Percentiles rank a stretch among this genome's conserved stretches.
phyloP scores from a whole-genome alignment of 37 sponge, comb jelly and placozoan genomes.

The Beroe ovata region DNA sequence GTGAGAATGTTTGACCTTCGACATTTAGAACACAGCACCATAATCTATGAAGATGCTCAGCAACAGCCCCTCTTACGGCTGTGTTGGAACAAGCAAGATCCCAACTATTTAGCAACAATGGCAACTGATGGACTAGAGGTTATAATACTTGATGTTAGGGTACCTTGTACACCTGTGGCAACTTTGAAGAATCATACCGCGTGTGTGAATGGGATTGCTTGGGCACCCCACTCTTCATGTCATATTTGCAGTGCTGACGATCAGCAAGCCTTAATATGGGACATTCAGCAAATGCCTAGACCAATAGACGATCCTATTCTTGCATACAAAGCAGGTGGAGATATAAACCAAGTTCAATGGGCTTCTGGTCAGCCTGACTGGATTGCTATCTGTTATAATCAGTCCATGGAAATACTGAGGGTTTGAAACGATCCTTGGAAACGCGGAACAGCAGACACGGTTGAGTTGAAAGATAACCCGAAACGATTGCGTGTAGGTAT shows the following conservation, averaged over 20 bases:
- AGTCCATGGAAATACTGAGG: slow-evolving; percentile 80
- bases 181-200: slow-evolving; percentile 84
- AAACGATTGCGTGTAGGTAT: too few species aligned
- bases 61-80: slow-evolving; percentile 82
- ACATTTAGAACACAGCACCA: slow-evolving; percentile 91
- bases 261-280: slow-evolving; percentile 92
- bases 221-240: slow-evolving; percentile 97
- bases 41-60: slow-evolving; percentile 81
- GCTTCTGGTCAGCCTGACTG: slow-evolving; percentile 84
- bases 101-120: slow-evolving; percentile 89
- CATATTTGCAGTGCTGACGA: slow-evolving; percentile 94
- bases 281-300: slow-evolving; percentile 91
- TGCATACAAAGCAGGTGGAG: slow-evolving; percentile 85
- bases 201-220: slow-evolving; percentile 86
- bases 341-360: slow-evolving; percentile 90
- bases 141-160: slow-evolving; percentile 85
- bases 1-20: slow-evolving; percentile 93
- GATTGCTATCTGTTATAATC: slow-evolving; percentile 87
- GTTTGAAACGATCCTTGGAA: too few species aligned
- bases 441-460: too few species aligned
- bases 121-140: slow-evolving; percentile 83
- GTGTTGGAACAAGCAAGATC: slow-evolving; percentile 90
- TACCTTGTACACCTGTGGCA: slow-evolving; percentile 83
- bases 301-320: slow-evolving; percentile 89
- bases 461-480: too few species aligned